Base-by-base conservation (phyloP, 2,888 invertebrate genomes). In the Danaus chrysippus region DNA sequence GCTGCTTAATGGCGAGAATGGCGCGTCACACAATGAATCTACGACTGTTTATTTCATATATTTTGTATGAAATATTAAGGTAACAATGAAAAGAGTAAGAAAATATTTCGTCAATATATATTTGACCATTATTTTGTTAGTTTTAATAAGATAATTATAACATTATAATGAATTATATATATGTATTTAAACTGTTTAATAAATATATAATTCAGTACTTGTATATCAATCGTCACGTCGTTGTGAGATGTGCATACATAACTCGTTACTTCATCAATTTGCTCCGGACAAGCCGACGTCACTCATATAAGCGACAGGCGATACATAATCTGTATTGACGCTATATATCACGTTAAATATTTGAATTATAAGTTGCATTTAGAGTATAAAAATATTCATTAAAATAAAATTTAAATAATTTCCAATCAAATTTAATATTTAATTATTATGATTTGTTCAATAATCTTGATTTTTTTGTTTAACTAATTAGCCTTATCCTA, bases 201-300 rank as follows among this genome's bases (percentile, higher is more conserved):
- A 17, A 17, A 17, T 10, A 49, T 15, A 49, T 34, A 1, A 34
- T 34, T 34, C 23, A 34, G 23, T 34, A 10, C 17, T 49, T 49
- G 3, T 9, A 15, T 46, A 17, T 49, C 17, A 49, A 17, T 49
- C 49, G 10, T 1, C 49, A 17, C 49, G 17, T 11, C 49, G 6
- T 13, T 15, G 46, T 3, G 46, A 34, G 23, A 17, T 49, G 17
- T 49, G 15, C 17, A 49, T 17, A 11, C 49, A 49, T 17, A 17
- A 17, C 49, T 17, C 17, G 15, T 13, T 46, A 15, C 17, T 59
- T 53, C 63, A 63, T 63, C 63, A 63, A 63, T 63, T 56, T 63
- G 23, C 53, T 56, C 34, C 49, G 34, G 56, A 44, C 43, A 59
- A 49, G 41, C 46, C 23, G 42, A 41, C 53, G 59, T 63, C 56